Evolutionary conservation across 1,140 invertebrate genomes (phyloP).

Genomic region (Batillaria attramentaria): DNA sequence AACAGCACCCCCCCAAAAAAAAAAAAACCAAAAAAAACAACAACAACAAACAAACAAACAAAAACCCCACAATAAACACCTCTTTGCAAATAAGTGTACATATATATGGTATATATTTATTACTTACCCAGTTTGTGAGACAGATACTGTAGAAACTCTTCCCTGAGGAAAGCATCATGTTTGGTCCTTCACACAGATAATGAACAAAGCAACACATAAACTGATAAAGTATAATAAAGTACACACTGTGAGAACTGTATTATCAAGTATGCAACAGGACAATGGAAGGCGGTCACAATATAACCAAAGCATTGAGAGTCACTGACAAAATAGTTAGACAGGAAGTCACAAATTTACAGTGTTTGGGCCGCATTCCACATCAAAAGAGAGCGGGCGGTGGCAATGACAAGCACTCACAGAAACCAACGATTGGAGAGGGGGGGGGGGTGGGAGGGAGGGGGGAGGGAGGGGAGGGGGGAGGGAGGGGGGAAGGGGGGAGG

Average conservation of each 20-base stretch:
- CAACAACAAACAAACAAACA: background rate
- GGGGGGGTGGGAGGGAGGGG: too few relatives aligned
- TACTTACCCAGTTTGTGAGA: conserved; percentile 7
- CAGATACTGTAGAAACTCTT: conserved; percentile 5
- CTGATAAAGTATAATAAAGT: background rate
- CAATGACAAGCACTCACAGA: too few relatives aligned
- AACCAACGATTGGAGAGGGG: too few relatives aligned
- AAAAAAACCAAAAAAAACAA: background rate
- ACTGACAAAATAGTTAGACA: background rate
- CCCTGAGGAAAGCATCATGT: background rate
- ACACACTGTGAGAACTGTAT: background rate
- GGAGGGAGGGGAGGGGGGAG: too few relatives aligned
- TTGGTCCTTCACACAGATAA: background rate
- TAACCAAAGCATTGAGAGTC: background rate
- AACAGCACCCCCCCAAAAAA: background rate
- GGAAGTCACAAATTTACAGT: background rate
- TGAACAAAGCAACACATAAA: background rate
- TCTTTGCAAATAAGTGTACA: background rate
- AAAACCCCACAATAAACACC: background rate
- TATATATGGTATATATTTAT: too few relatives aligned
- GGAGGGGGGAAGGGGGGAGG: too few relatives aligned
- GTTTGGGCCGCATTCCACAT: too few relatives aligned
- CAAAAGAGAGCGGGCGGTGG: too few relatives aligned
- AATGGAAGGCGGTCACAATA: background rate
- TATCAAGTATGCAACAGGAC: background rate